Evolutionary conservation across 2,888 invertebrate genomes (phyloP), one percentile per base, ranked within the genome.

Genomic region (Callosobruchus maculatus): DNA sequence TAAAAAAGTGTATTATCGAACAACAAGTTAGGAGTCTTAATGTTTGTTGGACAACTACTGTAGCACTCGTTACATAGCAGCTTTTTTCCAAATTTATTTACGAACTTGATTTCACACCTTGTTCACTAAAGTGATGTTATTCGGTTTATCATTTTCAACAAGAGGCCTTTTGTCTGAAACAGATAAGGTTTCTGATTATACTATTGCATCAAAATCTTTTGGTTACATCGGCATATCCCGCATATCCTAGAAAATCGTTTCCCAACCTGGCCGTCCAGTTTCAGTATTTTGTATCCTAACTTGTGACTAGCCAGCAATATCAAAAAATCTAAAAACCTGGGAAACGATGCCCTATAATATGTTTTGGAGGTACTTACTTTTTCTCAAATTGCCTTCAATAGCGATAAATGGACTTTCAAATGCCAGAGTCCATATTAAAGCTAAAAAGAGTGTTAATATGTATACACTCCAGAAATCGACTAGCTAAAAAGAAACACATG

Each of bases 401-500:
- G 72, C 73, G n/a, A 79, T 71, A 67, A 78, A 78, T 7, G 88
- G 88, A 0, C 87, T 82, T 77, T 88, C 88, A 73, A 88, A 88
- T 21, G 86, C 85, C 74, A 88, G 77, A 13, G 86, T 86, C 72
- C 85, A 85, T 67, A 87, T 82, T 21, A 85, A 84, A 20, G 88
- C 85, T 0, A 83, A 76, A 2, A 82, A 80, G 49, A 87, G 76
- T 20, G 85, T 82, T 4, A 87, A 82, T 68, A 85, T 83, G 71
- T 87, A 86, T 79, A 88, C 86, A 20, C 86, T 85, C 84, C 86
- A 85, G 82, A 86, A 87, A 72, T 83, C 84, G 68, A 86, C 81
- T 30, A 86, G 84, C 87, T 77, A 68, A 76, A 81, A 78, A 68
- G 67, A 73, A 72, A 68, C 22, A 70, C 49, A 3, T 20, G 31